These are phyloP conservation scores for Eospalax fontanierii DNA, from an alignment of 2,797 vertebrate species.

Conservation along the genomic window DNA sequence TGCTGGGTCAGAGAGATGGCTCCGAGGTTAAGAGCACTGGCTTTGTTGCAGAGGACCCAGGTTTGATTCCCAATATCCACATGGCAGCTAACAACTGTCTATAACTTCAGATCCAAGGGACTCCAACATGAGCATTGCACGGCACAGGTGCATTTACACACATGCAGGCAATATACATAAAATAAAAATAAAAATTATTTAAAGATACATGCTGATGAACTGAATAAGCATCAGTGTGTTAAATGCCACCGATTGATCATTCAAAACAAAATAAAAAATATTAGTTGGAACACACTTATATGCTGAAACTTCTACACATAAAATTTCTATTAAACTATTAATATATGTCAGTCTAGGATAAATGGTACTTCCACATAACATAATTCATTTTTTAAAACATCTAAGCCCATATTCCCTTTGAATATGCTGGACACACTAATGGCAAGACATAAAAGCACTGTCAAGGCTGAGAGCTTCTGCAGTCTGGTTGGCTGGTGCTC, in stretches of 20 bases:
- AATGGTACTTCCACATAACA: not conserved
- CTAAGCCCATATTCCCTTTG: not conserved
- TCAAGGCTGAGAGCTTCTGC: not conserved
- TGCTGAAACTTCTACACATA: not conserved
- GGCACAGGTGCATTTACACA: not conserved
- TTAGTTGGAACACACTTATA: not conserved
- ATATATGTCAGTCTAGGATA: not conserved
- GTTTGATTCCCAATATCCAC: too few species aligned
- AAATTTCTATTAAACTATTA: constrained; percentile 9
- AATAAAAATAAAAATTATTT: too few species aligned
- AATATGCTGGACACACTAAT: not conserved
- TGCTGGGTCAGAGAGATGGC: not conserved
- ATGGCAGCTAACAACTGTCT: too few species aligned
- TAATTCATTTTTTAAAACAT: not conserved
- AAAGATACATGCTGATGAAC: not conserved
- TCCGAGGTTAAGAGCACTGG: too few species aligned
- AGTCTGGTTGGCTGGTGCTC: not conserved
- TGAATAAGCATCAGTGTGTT: not conserved
- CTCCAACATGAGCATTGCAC: too few species aligned
- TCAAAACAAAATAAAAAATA: not conserved
- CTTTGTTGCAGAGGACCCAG: too few species aligned
- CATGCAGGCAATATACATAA: too few species aligned
- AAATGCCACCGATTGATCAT: not conserved
- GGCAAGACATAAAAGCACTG: not conserved
- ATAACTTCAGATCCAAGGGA: too few species aligned